These are phyloP conservation scores for Myrmecophaga tridactyla DNA, from an alignment of 2,113 vertebrate genomes.

Conservation along the genomic window DNA sequence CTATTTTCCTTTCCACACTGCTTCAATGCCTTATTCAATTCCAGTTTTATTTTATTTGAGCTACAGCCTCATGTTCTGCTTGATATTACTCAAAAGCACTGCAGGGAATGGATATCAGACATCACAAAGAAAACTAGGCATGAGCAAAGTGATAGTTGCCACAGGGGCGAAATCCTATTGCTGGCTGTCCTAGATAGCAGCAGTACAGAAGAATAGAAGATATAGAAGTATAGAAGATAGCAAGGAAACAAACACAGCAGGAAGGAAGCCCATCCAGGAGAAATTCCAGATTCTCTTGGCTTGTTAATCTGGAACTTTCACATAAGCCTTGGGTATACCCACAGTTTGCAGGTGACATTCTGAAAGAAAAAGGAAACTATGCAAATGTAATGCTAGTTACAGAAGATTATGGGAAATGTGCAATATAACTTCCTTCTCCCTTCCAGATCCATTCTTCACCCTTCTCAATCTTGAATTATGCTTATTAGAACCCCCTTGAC, in stretches of 20 bases:
- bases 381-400: neutral
- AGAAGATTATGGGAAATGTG: neutral
- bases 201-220: too few species aligned
- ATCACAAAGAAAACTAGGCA: neutral
- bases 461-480: neutral
- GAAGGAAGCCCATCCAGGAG: neutral
- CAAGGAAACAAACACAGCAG: slow-evolving; percentile 26
- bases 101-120: slow-evolving; percentile 7
- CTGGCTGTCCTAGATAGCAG: too few species aligned
- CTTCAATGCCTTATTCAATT: slow-evolving; percentile 29
- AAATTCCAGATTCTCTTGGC: neutral
- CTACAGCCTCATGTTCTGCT: slow-evolving; percentile 5
- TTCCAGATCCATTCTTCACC: neutral
- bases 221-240: neutral
- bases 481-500: neutral
- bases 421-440: neutral
- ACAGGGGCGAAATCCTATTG: neutral
- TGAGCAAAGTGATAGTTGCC: neutral
- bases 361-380: neutral
- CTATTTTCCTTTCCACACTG: slow-evolving; percentile 20
- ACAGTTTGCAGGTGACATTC: neutral
- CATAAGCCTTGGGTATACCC: neutral
- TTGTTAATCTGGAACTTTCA: slow-evolving; percentile 16
- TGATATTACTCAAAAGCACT: slow-evolving; percentile 40
- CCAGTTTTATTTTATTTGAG: slow-evolving; percentile 42